Base-by-base conservation (phyloP, 2,888 invertebrate genomes). In the Acleris literana region DNA sequence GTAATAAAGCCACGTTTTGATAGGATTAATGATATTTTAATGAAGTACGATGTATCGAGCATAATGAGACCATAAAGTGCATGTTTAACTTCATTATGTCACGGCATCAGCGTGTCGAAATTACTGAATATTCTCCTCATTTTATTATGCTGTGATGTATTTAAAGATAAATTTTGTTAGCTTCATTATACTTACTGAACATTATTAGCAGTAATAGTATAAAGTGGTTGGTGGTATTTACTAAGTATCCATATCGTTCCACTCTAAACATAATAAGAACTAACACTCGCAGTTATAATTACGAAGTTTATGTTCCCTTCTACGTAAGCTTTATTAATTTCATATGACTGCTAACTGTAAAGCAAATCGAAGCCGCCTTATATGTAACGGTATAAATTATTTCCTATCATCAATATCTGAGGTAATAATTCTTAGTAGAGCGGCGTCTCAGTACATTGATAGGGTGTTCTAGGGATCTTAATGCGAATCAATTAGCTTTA, bases 1-100 rank as follows among this genome's bases (percentile, higher is more conserved):
- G 75, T 78, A 73, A 72, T 51, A 68, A 58, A 71, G 55, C 56
- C 69, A 71, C 72, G 72, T 70, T 82, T 78, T 72, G 75, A 69
- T 74, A 72, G 73, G 73, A 84, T 86, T 83, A 79, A 89, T 87
- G 81, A 77, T 79, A 76, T 74, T 83, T 81, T 84, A 81, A 87
- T 87, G 75, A 81, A 83, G 74, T 79, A 70, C 70, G 66, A 60
- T 66, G 61, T 51, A 53, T 62, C 57, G 57, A 46, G 53, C 66
- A 57, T 70, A 69, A 70, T 63, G 70, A 72, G 62, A 70, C 69
- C 66, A 70, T 69, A 55, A 69, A 63, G 55, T 48, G 59, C 22
- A 48, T 69, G 39, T 63, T 67, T 59, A 59, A 64, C 52, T 59
- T 58, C 66, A 63, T 66, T 66, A 61, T 64, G 51, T 43, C 67